Conservation (phyloP, 2,113 vertebrate species). For the Chunga burmeisteri region DNA sequence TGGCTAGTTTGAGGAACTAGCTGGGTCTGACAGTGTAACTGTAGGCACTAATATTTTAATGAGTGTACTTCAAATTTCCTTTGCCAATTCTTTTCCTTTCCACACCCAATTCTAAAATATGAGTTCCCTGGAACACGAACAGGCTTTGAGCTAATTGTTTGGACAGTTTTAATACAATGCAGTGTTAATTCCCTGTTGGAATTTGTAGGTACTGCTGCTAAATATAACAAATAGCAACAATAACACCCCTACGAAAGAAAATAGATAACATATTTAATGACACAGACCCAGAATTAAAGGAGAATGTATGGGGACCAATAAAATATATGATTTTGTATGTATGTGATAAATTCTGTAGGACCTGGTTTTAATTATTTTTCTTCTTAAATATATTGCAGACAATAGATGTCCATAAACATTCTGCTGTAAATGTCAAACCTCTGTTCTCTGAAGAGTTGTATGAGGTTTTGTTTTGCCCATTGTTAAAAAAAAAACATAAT, state of each 20-base stretch:
- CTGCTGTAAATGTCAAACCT: not conserved
- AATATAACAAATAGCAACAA: not conserved
- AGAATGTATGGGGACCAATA: not conserved
- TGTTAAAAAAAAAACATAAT: not conserved
- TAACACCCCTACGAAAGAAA: not conserved
- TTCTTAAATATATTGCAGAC: not conserved
- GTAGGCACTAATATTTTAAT: not conserved
- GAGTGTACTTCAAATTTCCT: not conserved
- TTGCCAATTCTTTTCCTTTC: slow-evolving; percentile 27
- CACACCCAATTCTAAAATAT: slow-evolving; percentile 18
- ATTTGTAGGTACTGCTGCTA: not conserved
- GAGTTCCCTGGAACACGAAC: not conserved
- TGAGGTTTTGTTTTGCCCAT: not conserved
- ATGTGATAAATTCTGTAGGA: not conserved
- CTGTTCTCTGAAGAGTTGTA: not conserved
- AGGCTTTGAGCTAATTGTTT: not conserved
- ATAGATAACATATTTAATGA: not conserved
- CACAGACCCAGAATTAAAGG: not conserved
- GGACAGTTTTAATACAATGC: not conserved
- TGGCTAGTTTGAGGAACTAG: not conserved
- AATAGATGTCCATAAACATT: not conserved
- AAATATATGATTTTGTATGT: not conserved
- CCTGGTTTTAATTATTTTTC: not conserved
- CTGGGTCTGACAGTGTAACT: not conserved
- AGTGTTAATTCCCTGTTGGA: not conserved